phyloP scores from a whole-genome alignment of 2,113 vertebrate genomes.

The Apus apus region DNA sequence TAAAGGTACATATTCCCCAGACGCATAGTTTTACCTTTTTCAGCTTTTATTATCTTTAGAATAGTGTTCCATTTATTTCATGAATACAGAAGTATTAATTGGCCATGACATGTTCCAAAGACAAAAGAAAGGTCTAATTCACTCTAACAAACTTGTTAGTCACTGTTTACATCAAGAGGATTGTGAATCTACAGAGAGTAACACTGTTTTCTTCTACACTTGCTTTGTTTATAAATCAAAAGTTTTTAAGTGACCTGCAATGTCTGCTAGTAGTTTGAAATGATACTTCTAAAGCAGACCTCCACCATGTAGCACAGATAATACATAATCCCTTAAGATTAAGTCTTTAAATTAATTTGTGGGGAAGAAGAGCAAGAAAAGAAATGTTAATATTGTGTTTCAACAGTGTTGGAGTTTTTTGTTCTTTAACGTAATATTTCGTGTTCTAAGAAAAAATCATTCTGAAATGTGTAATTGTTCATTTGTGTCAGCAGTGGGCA shows the following conservation, averaged over 20 bases:
- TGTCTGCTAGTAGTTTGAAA: constrained; percentile 67
- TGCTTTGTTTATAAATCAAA: constrained; percentile 81
- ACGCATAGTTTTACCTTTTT: constrained; percentile 84
- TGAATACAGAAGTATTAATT: constrained; percentile 89
- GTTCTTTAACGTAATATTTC: not conserved
- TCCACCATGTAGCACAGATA: constrained; percentile 22
- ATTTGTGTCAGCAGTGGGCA: not conserved
- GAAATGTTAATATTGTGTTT: not conserved
- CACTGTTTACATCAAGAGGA: constrained; percentile 83
- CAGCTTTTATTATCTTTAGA: constrained; percentile 86
- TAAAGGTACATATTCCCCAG: constrained; percentile 90
- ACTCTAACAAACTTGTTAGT: constrained; percentile 95
- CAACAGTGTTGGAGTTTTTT: not conserved
- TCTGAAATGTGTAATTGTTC: not conserved
- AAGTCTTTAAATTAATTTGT: not conserved
- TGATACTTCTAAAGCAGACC: constrained; percentile 44
- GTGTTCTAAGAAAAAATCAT: not conserved
- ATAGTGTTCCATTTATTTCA: constrained; percentile 84
- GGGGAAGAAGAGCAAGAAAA: not conserved
- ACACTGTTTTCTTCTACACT: constrained; percentile 74
- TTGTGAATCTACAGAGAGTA: constrained; percentile 79
- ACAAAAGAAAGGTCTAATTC: constrained; percentile 97
- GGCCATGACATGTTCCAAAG: constrained; percentile 89
- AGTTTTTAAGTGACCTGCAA: constrained; percentile 76
- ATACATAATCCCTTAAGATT: constrained; percentile 29